These are phyloP conservation scores for Leptinotarsa texana DNA, from an alignment of 1,140 invertebrate genomes.

Conservation along the genomic window DNA sequence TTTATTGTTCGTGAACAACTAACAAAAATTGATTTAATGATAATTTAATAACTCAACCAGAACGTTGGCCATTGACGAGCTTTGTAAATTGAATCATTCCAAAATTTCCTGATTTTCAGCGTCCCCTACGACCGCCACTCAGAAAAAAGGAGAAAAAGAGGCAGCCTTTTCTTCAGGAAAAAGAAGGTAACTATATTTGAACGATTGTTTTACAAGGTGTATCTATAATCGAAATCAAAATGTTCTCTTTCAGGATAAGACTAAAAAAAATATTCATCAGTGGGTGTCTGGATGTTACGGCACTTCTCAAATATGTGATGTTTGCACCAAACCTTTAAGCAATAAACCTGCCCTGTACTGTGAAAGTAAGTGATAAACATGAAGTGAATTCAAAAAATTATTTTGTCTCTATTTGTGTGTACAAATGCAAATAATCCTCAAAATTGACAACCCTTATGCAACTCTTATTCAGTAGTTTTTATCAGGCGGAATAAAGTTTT, in stretches of 20 bases:
- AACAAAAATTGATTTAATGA: no score
- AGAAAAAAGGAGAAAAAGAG: constrained; percentile 82
- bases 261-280: constrained; percentile 72
- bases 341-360: constrained; percentile 74
- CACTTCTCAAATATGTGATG: constrained; percentile 76
- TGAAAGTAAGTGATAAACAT: constrained; percentile 57
- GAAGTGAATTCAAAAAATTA: no score
- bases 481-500: no score
- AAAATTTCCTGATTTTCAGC: constrained; percentile 53
- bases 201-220: neutral
- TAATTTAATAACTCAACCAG: no score
- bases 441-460: no score
- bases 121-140: constrained; percentile 77
- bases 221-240: neutral
- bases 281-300: constrained; percentile 76
- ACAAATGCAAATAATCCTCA: no score
- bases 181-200: constrained; percentile 67
- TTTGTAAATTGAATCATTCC: no score
- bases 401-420: no score
- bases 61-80: no score
- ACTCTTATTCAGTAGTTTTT: no score
- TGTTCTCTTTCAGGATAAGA: constrained; percentile 63
- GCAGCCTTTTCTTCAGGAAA: constrained; percentile 87
- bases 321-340: constrained; percentile 77
- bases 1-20: no score